These are phyloP conservation scores for Drosophila sp. DNA, from an alignment of 1,140 invertebrate species.

Conservation along the genomic window DNA sequence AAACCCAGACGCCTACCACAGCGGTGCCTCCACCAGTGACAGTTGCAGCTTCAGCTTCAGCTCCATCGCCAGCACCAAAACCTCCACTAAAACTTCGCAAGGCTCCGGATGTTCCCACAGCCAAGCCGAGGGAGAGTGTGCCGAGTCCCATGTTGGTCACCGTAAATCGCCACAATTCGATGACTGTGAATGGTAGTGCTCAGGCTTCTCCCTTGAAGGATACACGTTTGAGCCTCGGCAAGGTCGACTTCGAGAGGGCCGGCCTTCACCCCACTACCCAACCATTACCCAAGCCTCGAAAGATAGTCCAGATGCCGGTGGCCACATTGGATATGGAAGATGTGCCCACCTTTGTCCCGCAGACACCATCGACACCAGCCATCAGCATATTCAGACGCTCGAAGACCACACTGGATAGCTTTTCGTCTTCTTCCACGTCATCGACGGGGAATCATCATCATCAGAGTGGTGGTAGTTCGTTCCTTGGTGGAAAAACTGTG, in stretches of 20 bases:
- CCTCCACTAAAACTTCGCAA: conserved; percentile 74
- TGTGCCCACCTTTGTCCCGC: conserved; percentile 25
- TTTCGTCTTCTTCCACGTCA: conserved; percentile 27
- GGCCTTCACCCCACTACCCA: conserved; percentile 67
- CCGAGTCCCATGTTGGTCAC: conserved; percentile 49
- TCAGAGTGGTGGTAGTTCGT: conserved; percentile 15
- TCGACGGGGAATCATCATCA: neutral
- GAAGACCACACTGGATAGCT: conserved; percentile 73
- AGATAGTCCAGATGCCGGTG: conserved; percentile 75
- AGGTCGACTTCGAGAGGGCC: conserved; percentile 69
- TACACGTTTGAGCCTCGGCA: conserved; percentile 74
- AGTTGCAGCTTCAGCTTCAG: neutral
- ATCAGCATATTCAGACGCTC: conserved; percentile 72
- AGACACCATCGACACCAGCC: conserved; percentile 38
- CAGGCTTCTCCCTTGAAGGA: conserved; percentile 55
- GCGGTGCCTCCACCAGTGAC: conserved; percentile 28
- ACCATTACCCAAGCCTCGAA: conserved; percentile 70
- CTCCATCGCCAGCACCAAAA: conserved; percentile 53
- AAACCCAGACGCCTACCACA: conserved; percentile 69
- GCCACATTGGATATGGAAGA: conserved; percentile 76
- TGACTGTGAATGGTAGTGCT: conserved; percentile 55
- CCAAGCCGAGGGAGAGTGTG: conserved; percentile 59
- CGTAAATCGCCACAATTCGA: conserved; percentile 75
- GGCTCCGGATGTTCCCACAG: conserved; percentile 77
- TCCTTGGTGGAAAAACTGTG: conserved; percentile 67